These are phyloP conservation scores for Lasioglossum villosulum DNA, from an alignment of 2,888 invertebrate genomes.

Conservation along the genomic window DNA sequence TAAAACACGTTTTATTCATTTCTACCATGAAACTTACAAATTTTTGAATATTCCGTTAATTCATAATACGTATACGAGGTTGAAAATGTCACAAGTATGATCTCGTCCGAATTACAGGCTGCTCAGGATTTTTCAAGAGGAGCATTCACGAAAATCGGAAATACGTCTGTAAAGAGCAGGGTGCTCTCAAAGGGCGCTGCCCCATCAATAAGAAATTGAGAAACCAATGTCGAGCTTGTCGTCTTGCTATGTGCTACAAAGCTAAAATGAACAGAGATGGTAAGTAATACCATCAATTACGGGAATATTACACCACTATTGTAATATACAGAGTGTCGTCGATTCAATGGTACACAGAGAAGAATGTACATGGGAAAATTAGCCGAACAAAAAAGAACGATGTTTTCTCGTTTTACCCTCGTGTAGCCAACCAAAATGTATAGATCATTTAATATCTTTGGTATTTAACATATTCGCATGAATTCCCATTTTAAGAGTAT, in stretches of 20 bases:
- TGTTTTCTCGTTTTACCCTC: neutral
- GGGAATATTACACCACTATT: neutral
- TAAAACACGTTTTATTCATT: neutral
- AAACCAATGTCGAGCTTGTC: slow-evolving; percentile 98
- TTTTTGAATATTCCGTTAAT: neutral
- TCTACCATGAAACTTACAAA: neutral
- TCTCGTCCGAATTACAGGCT: slow-evolving; percentile 87
- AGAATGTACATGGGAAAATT: neutral
- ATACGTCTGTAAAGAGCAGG: slow-evolving; percentile 98
- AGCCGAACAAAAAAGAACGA: neutral
- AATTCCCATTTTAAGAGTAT: no score
- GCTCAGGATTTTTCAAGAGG: slow-evolving; percentile 98
- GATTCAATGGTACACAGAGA: neutral
- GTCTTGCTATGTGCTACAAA: slow-evolving; percentile 97
- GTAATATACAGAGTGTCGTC: neutral
- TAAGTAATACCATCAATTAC: slow-evolving; percentile 86
- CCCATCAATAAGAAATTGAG: slow-evolving; percentile 98
- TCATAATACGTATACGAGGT: neutral
- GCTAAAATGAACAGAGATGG: slow-evolving; percentile 99
- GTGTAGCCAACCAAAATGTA: no score
- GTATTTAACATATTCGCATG: no score
- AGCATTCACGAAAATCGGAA: slow-evolving; percentile 98
- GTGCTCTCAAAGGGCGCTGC: slow-evolving; percentile 96
- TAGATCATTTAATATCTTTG: no score
- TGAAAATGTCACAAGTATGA: neutral